A percentile compares a stretch with the other conserved stretches of the same genome.
Evolutionary conservation across 2,888 invertebrate genomes (phyloP).

Genomic region (Synergus japonicus): DNA sequence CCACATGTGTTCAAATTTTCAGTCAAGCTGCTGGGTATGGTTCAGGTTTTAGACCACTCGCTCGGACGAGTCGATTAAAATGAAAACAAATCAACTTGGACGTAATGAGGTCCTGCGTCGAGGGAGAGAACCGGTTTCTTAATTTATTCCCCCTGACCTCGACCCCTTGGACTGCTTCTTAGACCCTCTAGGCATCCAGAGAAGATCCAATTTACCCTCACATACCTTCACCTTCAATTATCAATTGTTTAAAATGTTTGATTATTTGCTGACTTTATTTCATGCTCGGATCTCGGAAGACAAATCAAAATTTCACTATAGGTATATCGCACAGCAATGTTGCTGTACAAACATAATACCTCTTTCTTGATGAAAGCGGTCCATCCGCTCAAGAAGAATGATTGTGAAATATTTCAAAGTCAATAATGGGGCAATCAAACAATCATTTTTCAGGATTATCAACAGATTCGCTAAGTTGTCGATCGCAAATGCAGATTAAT

Average conservation of each 20-base stretch:
- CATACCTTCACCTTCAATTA: conserved; percentile 8
- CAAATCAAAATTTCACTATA: not conserved
- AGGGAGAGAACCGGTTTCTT: conserved; percentile 72
- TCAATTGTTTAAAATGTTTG: not conserved
- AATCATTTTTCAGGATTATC: conserved; percentile 36
- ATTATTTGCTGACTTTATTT: not conserved
- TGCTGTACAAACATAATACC: not conserved
- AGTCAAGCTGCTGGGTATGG: not conserved
- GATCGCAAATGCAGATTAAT: conserved; percentile 30
- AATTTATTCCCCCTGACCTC: conserved; percentile 69
- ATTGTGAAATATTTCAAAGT: conserved; percentile 1
- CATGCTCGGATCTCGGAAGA: not conserved
- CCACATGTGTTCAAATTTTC: conserved; percentile 2
- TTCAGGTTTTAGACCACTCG: conserved; percentile 6
- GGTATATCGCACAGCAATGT: not conserved
- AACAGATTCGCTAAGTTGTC: conserved; percentile 33
- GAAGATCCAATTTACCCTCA: conserved; percentile 11
- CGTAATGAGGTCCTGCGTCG: conserved; percentile 72
- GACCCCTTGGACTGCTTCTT: conserved; percentile 2
- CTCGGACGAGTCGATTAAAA: conserved; percentile 63
- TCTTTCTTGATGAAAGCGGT: not conserved
- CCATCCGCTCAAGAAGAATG: not conserved
- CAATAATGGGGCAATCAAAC: conserved; percentile 7
- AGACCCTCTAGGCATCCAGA: conserved; percentile 2
- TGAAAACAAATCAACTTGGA: conserved; percentile 72